Evolutionary conservation across 30 jellyfish, hydroid and myxozoan species (phyloP), one percentile per base, ranked within the genome.

Genomic region (Cassiopea andromeda): DNA sequence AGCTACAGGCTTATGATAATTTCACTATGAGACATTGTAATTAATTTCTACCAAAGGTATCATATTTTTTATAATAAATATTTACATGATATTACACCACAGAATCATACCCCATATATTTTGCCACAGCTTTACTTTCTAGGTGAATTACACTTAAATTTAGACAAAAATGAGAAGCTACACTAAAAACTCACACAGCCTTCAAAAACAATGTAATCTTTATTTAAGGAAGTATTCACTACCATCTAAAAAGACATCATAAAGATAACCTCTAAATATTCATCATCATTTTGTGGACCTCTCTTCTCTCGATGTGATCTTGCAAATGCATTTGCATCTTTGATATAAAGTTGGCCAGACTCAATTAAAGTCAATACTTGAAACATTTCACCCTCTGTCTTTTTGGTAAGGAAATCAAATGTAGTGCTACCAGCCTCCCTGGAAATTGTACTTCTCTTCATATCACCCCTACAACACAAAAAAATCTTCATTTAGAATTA

Each of bases 381-480:
- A 70, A 70, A 70, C 79, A 70, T 70, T 43, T 70, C 79, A 4
- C 10, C 79, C 54, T 70, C 79, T 70, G 79, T 70, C 79, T 70
- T 70, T 43, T 70, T 70, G 54, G 79, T 6, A 70, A 70, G 79
- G 50, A 70, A 70, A 43, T 70, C 79, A 70, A 70, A 70, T 1
- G 79, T 70, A 2, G 79, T 70, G 79, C 79, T 70, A 1, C 79
- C 79, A 43, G 79, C 79, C 38, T 70, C 79, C 27, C 54, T 70
- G 0, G 79, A 70, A 8, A 70, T 70, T 19, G 79, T 70, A 43
- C 79, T 70, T 43, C 38, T 70, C 54, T 70, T 70, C 79, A 70
- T 16, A 2, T 70, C 79, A 70, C 79, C 79, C 79, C 79, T 70
- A 70, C 6, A 70, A 70, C 15, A 43, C 79, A 70, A 64, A 14